Base-by-base conservation (phyloP, 2,113 vertebrate species). In the Poicephalus gulielmi region DNA sequence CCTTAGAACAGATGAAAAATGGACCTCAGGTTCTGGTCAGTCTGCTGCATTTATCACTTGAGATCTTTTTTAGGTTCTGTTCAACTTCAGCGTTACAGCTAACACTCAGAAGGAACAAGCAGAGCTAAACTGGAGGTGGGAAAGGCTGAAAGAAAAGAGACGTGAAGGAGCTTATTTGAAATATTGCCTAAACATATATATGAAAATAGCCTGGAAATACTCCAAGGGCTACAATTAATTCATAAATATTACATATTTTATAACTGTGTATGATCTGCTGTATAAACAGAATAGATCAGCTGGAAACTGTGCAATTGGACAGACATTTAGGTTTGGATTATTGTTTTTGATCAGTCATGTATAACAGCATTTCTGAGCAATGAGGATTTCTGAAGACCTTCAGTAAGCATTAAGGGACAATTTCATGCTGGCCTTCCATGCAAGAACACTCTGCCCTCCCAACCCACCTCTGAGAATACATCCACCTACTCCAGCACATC, bases 191-290 rank as follows among this genome's bases (percentile, higher is more conserved):
- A 88, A 96, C 46, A 84, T 41, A 90, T 70, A 25, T 0, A 94
- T 71, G 59, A 49, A 83, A 97, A 96, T 86, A 95, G 68, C 62
- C 70, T 96, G 95, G 85, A 93, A 95, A 93, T n/a, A 18, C 68
- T 96, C 91, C 89, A 93, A 94, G 77, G 81, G 85, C 95, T 92
- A 66, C 77, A 96, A 95, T 94, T 94, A 97, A 90, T 88, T 95
- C 92, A 55, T 93, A 95, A 96, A 95, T 88, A 97, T 80, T 53
- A 88, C 13, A 37, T 52, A 83, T 86, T 92, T 96, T 88, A 74
- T 44, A 97, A 88, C 88, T 95, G 77, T 10, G 68, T 37, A 31
- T 55, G 90, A 66, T 75, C 75, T 13, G 22, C 46, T 95, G 92
- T 83, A 81, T 44, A 88, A 94, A 95, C 91, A 97, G 43, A 87